phyloP scores from a whole-genome alignment of 2,888 invertebrate genomes.

The Aphodius granarius region DNA sequence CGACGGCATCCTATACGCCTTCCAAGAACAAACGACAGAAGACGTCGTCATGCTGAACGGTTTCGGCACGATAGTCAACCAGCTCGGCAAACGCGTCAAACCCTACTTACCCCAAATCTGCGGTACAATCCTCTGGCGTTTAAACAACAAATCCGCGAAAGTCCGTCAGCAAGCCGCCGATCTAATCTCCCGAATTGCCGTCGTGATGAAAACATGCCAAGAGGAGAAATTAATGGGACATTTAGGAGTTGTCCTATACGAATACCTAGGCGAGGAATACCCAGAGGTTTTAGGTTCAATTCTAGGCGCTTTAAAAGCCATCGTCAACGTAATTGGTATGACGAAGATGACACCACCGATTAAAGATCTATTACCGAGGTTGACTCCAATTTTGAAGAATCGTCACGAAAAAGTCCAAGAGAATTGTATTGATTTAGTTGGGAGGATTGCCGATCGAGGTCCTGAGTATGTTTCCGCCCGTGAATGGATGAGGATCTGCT shows the following conservation, averaged over 20 bases:
- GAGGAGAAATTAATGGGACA: slow-evolving; percentile 99
- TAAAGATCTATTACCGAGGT: slow-evolving; percentile 93
- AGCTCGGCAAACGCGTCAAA: slow-evolving; percentile 95
- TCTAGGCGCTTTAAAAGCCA: slow-evolving; percentile 97
- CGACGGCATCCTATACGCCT: slow-evolving; percentile 98
- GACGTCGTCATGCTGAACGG: slow-evolving; percentile 99
- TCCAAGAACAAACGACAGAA: slow-evolving; percentile 99
- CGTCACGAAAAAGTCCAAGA: slow-evolving; percentile 92
- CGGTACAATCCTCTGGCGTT: slow-evolving; percentile 98
- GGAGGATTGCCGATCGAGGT: slow-evolving; percentile 97
- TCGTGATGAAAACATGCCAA: slow-evolving; percentile 99
- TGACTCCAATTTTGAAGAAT: slow-evolving; percentile 98
- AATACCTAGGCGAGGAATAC: slow-evolving; percentile 99
- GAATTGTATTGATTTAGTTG: slow-evolving; percentile 99
- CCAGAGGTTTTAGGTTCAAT: slow-evolving; percentile 99
- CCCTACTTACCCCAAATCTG: slow-evolving; percentile 99
- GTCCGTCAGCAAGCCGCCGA: slow-evolving; percentile 99
- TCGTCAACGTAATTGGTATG: slow-evolving; percentile 99
- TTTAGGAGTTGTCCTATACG: slow-evolving; percentile 97
- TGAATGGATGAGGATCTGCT: slow-evolving; percentile 99
- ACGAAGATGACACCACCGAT: slow-evolving; percentile 99
- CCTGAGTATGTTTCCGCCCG: slow-evolving; percentile 98
- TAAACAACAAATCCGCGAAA: slow-evolving; percentile 99
- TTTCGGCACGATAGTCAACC: slow-evolving; percentile 98
- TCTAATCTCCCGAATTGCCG: slow-evolving; percentile 95